Evolutionary conservation across 2,888 invertebrate species (phyloP), one percentile per base, ranked within the genome.

Genomic region (Reticulitermes lucifugus): DNA sequence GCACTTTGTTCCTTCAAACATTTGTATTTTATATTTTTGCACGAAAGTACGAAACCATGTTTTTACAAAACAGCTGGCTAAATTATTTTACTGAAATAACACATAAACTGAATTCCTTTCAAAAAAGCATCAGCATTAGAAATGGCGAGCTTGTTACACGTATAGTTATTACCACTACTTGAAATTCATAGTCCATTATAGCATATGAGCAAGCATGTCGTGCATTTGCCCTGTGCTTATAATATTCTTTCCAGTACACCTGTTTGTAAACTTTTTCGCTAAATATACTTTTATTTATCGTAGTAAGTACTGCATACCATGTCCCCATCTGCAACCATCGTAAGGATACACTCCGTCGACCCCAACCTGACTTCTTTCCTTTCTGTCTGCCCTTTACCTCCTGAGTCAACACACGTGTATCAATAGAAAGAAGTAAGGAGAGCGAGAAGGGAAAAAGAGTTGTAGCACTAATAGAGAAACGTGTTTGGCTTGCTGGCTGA

Each of bases 391-490:
- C 65, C 35, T 79, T 59, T 79, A 46, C 79, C 79, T 79, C 79
- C 25, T 55, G 59, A 25, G 59, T 79, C 51, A 51, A 82, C 83
- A 82, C 83, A 70, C 83, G 83, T 82, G 70, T 25, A 82, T 70
- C 46, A 65, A 70, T 43, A 82, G 60, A 82, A 82, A 70, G 35
- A 43, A 73, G 65, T 3, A 35, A 73, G 35, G 22, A 14, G 73
- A 35, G 9, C n/a, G 35, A 71, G 71, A 18, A 71, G 29, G 41
- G 73, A 41, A 14, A 14, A 73, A 73, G 73, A 73, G 73, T 73
- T 73, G 73, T 73, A 21, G 21, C 41, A 73, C 73, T 73, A 35
- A 41, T 41, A 73, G 41, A 73, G 41, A 73, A 73, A 73, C 41
- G 73, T 73, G 73, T 73, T 73, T 73, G 73, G 41, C 73, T 73